Base-by-base conservation (phyloP, 1,140 invertebrate genomes). In the Meloidogyne chitwoodi region DNA sequence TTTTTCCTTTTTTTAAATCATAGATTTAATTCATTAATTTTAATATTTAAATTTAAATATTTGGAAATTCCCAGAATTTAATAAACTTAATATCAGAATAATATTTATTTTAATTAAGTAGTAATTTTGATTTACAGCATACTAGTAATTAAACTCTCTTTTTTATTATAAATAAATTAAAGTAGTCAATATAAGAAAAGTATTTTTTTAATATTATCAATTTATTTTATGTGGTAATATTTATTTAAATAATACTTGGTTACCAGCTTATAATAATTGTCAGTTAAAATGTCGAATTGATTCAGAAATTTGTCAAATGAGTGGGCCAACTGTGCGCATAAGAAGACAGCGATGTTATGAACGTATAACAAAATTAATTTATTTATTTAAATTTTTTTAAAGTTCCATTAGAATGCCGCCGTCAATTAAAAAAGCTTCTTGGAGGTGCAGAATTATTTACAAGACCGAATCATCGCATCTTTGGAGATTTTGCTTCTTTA, bases 281-380 rank as follows among this genome's bases (percentile, higher is more conserved):
- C 26, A 80, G n/a, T 62, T 78, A 56, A 62, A 78, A 44, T 78
- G 77, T 27, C 65, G 34, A 1, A 64, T 77, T 31, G 70, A 61
- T 48, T 41, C 64, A 24, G 68, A 78, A 41, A 78, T 78, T 74
- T 78, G 77, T 44, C 77, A 78, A 61, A 78, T 79, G 67, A 44
- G 22, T 34, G 41, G 67, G 16, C 44, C 69, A 48, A 19, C 34
- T 26, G 24, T 62, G 19, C 22, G n/a, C 8, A 62, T 77, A 41
- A 29, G 77, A 41, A 67, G 24, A 61, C 77, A 78, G 27, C 78
- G 77, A 64, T 78, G 77, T 67, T 38, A 14, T 65, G 29, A 67
- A 56, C 34, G 77, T 78, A 56, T 8, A 26, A 22, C 3, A 5
- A 1, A 19, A 34, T 27, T 22, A 26, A 48, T n/a, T 24, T 19